Evolutionary conservation across 2,888 invertebrate genomes (phyloP), one percentile per base, ranked within the genome.

Genomic region (Junonia oenone): DNA sequence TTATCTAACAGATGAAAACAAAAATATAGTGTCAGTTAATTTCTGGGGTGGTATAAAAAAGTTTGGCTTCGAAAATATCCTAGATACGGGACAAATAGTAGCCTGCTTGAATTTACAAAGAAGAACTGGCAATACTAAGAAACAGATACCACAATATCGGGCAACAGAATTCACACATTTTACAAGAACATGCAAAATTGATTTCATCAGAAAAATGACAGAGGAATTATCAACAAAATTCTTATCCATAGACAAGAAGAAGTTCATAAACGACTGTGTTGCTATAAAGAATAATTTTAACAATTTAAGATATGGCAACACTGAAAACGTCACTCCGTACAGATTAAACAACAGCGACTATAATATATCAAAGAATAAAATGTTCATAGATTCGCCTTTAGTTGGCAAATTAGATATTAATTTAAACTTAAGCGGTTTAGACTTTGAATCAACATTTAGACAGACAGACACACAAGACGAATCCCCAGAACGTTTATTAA

Each of bases 81-180:
- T 95, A 4, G 89, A 91, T 29, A 83, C 84, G 0, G 93, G 93
- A 0, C 90, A 92, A 58, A 68, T 92, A 6, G 76, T 95, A 1
- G 88, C 91, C 0, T 91, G 92, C 65, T 86, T 87, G 13, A 95
- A 95, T 91, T 88, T 95, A 51, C 91, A 93, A 72, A 92, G 92
- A 82, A 79, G 92, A 37, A 73, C 79, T 76, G 88, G 90, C 67
- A 89, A 91, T 58, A 78, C 88, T 2, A 83, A 84, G 51, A 84
- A 80, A 61, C 84, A 76, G 63, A 90, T 94, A 68, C 91, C 91
- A 0, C 89, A 91, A 27, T 92, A 92, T 48, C 83, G 93, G 55
- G 94, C 91, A 1, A 93, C 93, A 2, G 94, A 94, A 63, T 90
- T 90, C 50, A 91, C 93, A 0, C 76, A 83, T 60, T 92, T 95